These are phyloP conservation scores for Danio rerio DNA, from an alignment of 2,113 vertebrate genomes.

Conservation along the genomic window GRCz12tu NC_133196.1:19784501-19785000, in stretches of 20 bases:
- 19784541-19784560: neutral
- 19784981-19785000: no score
- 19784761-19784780: no score
- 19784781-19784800: neutral
- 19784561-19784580: neutral
- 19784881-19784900: no score
- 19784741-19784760: no score
- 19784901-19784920: no score
- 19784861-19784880: no score
- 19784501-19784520: conserved; percentile 21
- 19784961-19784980: no score
- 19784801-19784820: no score
- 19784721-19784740: neutral
- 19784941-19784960: no score
- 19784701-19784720: neutral
- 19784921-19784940: no score
- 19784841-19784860: no score
- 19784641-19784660: neutral
- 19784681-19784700: neutral
- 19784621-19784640: neutral
- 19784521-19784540: conserved; percentile 41
- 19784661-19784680: neutral
- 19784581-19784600: neutral
- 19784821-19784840: no score
- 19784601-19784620: neutral